Percentiles rank a stretch among this genome's conserved stretches.
Evolutionary conservation across 2,797 vertebrate genomes (phyloP).

Genomic region (Amniataba percoides): DNA sequence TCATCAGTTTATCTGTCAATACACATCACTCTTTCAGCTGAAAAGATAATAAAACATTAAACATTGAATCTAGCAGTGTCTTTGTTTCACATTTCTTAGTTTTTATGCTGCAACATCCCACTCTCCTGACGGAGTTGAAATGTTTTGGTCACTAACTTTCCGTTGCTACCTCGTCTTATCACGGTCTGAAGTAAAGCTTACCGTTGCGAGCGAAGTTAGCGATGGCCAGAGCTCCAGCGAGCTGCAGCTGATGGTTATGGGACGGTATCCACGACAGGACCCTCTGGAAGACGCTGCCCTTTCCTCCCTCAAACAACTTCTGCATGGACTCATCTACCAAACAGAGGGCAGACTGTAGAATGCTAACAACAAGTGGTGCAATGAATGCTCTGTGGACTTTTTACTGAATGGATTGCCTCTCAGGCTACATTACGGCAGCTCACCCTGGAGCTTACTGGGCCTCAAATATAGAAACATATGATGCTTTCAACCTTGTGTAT

Average conservation of each 20-base stretch:
- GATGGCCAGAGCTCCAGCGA: constrained; percentile 96
- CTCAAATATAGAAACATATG: no score
- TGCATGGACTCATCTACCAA: constrained; percentile 98
- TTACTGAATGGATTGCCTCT: neutral
- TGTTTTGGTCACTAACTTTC: fast-evolving
- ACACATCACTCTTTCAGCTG: neutral
- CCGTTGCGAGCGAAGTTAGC: constrained; percentile 99
- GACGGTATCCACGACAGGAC: constrained; percentile 98
- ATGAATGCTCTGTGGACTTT: neutral
- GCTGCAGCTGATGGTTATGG: constrained; percentile 96
- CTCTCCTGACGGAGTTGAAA: neutral
- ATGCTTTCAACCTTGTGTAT: no score
- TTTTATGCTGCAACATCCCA: neutral
- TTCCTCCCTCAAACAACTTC: constrained; percentile 97
- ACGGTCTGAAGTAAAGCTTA: constrained; percentile 67
- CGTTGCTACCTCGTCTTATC: neutral
- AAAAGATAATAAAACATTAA: neutral
- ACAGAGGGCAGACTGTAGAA: neutral
- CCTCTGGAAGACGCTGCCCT: constrained; percentile 96
- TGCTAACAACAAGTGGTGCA: neutral
- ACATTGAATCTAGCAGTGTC: neutral
- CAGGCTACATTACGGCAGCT: neutral
- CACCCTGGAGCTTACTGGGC: neutral
- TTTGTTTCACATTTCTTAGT: neutral
- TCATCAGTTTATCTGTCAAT: neutral